phyloP scores from a whole-genome alignment of 2,888 invertebrate species.

The Andrena trimmerana region DNA sequence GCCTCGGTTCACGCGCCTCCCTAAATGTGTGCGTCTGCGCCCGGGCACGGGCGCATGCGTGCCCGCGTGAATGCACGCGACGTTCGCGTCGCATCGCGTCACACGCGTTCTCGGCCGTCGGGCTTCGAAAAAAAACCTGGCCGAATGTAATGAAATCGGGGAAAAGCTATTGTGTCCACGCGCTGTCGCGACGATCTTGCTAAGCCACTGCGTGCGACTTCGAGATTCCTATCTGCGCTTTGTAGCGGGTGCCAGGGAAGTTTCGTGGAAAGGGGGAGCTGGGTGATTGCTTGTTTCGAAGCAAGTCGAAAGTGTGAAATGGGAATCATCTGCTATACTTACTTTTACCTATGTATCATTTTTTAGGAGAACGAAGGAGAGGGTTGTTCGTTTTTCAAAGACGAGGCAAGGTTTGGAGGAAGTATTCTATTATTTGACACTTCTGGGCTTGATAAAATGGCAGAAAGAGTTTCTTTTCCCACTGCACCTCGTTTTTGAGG shows the following conservation, averaged over 20 bases:
- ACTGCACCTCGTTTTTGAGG: too few relatives aligned
- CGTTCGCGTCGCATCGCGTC: not conserved
- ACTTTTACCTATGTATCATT: too few relatives aligned
- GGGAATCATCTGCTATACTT: too few relatives aligned
- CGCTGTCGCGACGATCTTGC: not conserved
- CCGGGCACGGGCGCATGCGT: not conserved
- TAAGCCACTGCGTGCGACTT: not conserved
- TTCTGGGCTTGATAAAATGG: too few relatives aligned
- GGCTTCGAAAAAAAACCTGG: not conserved
- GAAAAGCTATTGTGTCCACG: slow-evolving; percentile 21
- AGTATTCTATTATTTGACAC: too few relatives aligned
- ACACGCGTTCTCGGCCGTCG: slow-evolving; percentile 26
- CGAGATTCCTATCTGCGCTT: not conserved
- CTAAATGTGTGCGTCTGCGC: not conserved
- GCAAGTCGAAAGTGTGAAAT: too few relatives aligned
- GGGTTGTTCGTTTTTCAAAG: too few relatives aligned
- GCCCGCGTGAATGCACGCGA: slow-evolving; percentile 1
- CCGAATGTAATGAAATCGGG: slow-evolving; percentile 30
- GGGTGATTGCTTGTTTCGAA: too few relatives aligned
- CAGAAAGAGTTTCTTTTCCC: too few relatives aligned
- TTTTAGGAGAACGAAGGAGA: too few relatives aligned
- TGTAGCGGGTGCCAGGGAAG: not conserved
- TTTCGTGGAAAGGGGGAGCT: not conserved
- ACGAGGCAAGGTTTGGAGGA: too few relatives aligned
- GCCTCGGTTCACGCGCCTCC: slow-evolving; percentile 66